Conservation (phyloP, 2,113 vertebrate species). For the Polyodon spathula region DNA sequence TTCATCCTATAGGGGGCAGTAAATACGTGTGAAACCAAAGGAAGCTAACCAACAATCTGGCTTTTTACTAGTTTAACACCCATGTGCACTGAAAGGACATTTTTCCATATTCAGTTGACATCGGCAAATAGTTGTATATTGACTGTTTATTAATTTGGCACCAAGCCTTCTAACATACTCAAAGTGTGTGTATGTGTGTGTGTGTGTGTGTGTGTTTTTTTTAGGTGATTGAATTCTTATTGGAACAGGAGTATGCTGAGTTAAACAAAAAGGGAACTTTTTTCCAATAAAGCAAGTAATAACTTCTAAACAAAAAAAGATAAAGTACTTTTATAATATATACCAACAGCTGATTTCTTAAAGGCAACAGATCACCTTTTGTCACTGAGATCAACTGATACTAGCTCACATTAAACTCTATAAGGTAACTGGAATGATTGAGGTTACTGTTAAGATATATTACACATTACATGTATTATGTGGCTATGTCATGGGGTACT, state of each 20-base stretch:
- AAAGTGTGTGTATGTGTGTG: too few species aligned
- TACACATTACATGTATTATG: background rate
- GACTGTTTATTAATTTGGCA: too few species aligned
- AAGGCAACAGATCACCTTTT: background rate
- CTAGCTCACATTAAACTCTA: background rate
- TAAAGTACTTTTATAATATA: background rate
- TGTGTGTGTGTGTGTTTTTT: background rate
- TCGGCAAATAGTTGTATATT: too few species aligned
- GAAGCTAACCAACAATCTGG: background rate
- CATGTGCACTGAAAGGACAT: too few species aligned
- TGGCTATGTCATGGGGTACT: too few species aligned
- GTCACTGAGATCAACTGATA: background rate
- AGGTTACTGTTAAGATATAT: background rate
- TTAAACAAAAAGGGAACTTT: background rate
- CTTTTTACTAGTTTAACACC: background rate
- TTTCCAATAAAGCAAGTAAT: background rate
- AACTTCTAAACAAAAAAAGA: too few species aligned
- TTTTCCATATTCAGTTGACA: too few species aligned
- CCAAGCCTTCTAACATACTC: too few species aligned
- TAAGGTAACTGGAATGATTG: too few species aligned
- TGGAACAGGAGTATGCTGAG: background rate
- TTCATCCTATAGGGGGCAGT: slow-evolving; percentile 14
- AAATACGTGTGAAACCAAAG: slow-evolving; percentile 9
- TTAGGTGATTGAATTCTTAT: background rate
- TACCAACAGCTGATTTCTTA: background rate